These are phyloP conservation scores for Eufriesea mexicana DNA, from an alignment of 1,140 invertebrate species.

Conservation along the genomic window DNA sequence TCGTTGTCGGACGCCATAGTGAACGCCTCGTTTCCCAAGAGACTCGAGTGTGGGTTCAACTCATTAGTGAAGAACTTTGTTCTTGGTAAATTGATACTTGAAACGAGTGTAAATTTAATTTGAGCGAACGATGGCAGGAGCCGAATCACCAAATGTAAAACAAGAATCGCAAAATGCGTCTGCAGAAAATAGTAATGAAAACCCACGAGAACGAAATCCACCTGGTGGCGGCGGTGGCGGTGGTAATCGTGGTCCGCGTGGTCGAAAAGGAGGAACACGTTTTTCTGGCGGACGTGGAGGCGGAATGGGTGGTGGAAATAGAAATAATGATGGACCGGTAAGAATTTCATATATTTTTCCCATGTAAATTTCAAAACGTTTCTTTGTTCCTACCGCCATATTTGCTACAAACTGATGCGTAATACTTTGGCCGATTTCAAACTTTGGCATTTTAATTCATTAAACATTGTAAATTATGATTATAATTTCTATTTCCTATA, in stretches of 20 bases:
- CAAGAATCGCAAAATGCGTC: constrained; percentile 65
- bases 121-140: constrained; percentile 64
- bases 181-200: constrained; percentile 72
- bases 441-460: neutral
- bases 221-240: constrained; percentile 40
- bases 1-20: constrained; percentile 59
- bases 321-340: constrained; percentile 62
- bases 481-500: neutral
- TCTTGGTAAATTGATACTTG: neutral
- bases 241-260: constrained; percentile 66
- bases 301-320: constrained; percentile 63
- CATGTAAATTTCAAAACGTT: neutral
- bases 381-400: constrained; percentile 19
- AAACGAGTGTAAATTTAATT: neutral
- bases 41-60: neutral
- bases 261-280: constrained; percentile 74
- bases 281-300: constrained; percentile 74
- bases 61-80: neutral
- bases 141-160: constrained; percentile 72
- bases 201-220: constrained; percentile 62
- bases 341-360: constrained; percentile 31
- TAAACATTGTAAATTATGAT: neutral
- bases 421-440: neutral
- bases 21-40: neutral
- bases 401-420: constrained; percentile 10